Conservation (phyloP, 2,888 invertebrate genomes). For the Cistogaster globosa region DNA sequence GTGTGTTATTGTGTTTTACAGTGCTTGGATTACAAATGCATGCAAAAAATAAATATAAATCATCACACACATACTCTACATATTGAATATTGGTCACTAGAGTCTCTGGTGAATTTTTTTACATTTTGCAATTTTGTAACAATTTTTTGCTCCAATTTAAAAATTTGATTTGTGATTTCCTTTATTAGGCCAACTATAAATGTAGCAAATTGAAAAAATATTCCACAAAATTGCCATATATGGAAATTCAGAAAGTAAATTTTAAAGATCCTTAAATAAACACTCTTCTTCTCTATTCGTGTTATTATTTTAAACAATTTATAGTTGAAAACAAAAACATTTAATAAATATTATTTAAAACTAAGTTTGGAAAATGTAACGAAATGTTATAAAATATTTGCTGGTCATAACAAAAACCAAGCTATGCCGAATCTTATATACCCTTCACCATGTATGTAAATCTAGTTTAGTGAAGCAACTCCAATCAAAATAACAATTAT, state of each 20-base stretch:
- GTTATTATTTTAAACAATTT: background rate
- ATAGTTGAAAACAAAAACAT: constrained; percentile 13
- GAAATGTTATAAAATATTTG: constrained; percentile 25
- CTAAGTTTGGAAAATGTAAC: constrained; percentile 20
- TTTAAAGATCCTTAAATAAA: constrained; percentile 26
- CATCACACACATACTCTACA: constrained; percentile 19
- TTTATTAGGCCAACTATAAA: constrained; percentile 57
- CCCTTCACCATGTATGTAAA: too few relatives aligned
- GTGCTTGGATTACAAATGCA: constrained; percentile 13
- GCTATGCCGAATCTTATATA: too few relatives aligned
- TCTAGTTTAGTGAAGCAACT: too few relatives aligned
- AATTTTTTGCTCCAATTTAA: constrained; percentile 1
- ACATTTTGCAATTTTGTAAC: constrained; percentile 29
- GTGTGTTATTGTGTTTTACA: constrained; percentile 46
- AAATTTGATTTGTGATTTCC: constrained; percentile 2
- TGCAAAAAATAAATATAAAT: constrained; percentile 35
- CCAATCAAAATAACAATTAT: too few relatives aligned
- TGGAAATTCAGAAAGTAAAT: constrained; percentile 26
- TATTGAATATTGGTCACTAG: constrained; percentile 64
- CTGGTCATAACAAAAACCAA: background rate
- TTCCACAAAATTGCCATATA: background rate
- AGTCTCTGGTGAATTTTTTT: background rate
- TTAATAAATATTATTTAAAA: background rate
- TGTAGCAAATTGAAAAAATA: constrained; percentile 37
- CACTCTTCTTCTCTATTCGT: background rate